A percentile compares a stretch with the other conserved stretches of the same genome.
phyloP scores from a whole-genome alignment of 2,888 invertebrate species.

The Lasioglossum pauxillum region DNA sequence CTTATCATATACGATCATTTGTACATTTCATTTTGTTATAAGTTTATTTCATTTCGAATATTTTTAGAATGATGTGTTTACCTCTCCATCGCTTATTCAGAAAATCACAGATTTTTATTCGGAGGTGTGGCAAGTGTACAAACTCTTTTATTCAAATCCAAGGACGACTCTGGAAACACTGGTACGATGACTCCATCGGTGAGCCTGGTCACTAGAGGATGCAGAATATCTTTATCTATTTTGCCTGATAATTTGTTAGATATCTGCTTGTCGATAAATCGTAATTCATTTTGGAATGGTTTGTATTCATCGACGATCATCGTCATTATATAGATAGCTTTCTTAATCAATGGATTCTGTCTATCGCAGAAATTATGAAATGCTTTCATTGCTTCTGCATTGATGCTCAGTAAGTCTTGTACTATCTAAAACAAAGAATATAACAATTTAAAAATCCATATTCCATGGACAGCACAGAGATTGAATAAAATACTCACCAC shows the following conservation, averaged over 20 bases:
- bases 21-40: too few species aligned
- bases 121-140: slow-evolving; percentile 24
- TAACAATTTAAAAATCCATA: not conserved
- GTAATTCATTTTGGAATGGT: slow-evolving; percentile 59
- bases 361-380: slow-evolving; percentile 87
- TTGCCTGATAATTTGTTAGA: slow-evolving; percentile 79
- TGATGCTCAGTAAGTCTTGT: slow-evolving; percentile 75
- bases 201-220: slow-evolving; percentile 85
- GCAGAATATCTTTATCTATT: slow-evolving; percentile 83
- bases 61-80: not conserved
- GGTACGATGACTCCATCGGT: slow-evolving; percentile 81
- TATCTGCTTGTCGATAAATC: slow-evolving; percentile 81
- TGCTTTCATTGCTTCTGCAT: slow-evolving; percentile 81
- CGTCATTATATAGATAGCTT: slow-evolving; percentile 84
- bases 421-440: slow-evolving; percentile 74
- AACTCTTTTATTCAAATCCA: slow-evolving; percentile 2
- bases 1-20: too few species aligned
- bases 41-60: not conserved
- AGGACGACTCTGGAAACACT: slow-evolving; percentile 74
- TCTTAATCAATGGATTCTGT: slow-evolving; percentile 84
- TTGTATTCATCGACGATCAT: slow-evolving; percentile 78
- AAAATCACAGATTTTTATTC: slow-evolving; percentile 1
- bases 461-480: not conserved
- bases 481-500: slow-evolving; percentile 71
- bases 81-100: not conserved